Evolutionary conservation across 2,113 vertebrate genomes (phyloP).

Genomic region (Scytalopus superciliaris): DNA sequence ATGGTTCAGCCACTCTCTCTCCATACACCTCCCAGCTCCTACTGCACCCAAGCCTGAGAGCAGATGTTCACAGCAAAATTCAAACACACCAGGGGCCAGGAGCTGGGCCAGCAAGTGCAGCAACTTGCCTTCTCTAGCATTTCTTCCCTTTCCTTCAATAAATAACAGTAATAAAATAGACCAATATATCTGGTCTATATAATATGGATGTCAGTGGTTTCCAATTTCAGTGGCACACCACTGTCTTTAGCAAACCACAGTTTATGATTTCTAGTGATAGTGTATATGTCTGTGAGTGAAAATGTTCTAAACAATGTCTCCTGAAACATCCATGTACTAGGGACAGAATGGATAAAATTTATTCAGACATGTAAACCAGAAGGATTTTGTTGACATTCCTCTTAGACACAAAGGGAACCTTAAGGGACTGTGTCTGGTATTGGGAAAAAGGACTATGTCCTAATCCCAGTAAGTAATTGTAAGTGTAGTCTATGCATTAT

Average conservation of each 20-base stretch:
- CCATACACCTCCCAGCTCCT: accelerated
- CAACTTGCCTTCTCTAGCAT: neutral
- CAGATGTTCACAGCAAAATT: neutral
- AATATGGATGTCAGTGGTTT: neutral
- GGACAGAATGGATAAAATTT: neutral
- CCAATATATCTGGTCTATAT: neutral
- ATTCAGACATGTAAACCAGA: neutral
- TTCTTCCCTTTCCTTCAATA: neutral
- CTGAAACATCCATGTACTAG: neutral
- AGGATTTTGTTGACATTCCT: neutral
- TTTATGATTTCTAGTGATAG: neutral
- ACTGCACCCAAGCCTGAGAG: neutral
- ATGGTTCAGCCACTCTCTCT: neutral
- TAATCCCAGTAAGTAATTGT: neutral
- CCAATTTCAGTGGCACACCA: neutral
- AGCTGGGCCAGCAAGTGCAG: neutral
- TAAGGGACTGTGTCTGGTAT: neutral
- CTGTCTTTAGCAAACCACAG: neutral
- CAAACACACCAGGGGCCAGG: neutral
- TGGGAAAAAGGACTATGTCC: neutral
- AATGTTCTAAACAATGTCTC: neutral
- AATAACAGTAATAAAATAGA: neutral
- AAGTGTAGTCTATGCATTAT: neutral
- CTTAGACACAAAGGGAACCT: neutral
- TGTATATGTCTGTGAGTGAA: neutral